phyloP scores from a whole-genome alignment of 2,797 vertebrate genomes.

The Pangasius macronema region DNA sequence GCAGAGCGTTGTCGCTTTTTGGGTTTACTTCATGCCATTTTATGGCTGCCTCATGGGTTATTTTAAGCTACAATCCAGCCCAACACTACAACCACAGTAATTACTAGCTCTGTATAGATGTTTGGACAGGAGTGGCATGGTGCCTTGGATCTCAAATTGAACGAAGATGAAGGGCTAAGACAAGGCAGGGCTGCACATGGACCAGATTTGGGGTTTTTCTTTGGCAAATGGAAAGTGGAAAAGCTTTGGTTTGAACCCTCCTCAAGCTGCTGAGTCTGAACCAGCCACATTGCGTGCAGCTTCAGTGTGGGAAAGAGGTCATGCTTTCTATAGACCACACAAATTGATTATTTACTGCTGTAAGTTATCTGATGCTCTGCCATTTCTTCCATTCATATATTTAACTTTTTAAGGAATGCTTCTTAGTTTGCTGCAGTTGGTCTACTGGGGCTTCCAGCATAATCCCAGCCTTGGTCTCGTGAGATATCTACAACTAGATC shows the following conservation, averaged over 20 bases:
- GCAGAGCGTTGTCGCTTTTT: slow-evolving; percentile 56
- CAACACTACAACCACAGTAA: slow-evolving; percentile 65
- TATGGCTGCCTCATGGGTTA: slow-evolving; percentile 55
- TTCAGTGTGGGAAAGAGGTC: slow-evolving; percentile 46
- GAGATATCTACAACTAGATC: not conserved
- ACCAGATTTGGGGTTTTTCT: slow-evolving; percentile 64
- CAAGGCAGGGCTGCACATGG: slow-evolving; percentile 64
- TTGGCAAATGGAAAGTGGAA: slow-evolving; percentile 49
- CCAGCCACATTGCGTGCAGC: slow-evolving; percentile 49
- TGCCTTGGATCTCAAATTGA: slow-evolving; percentile 63
- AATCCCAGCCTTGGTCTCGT: slow-evolving; percentile 33
- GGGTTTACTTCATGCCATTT: slow-evolving; percentile 59
- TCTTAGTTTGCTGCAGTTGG: slow-evolving; percentile 38
- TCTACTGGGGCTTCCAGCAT: slow-evolving; percentile 37
- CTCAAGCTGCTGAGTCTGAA: slow-evolving; percentile 3
- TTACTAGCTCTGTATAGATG: slow-evolving; percentile 64
- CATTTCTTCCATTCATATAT: slow-evolving; percentile 41
- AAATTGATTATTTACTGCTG: slow-evolving; percentile 59
- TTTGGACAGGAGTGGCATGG: slow-evolving; percentile 58
- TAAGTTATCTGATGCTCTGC: slow-evolving; percentile 45
- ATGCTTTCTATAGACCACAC: slow-evolving; percentile 58
- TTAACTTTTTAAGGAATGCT: slow-evolving; percentile 43
- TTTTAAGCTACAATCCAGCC: slow-evolving; percentile 65
- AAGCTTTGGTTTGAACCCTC: slow-evolving; percentile 42
- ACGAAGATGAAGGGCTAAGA: slow-evolving; percentile 60